Conservation (phyloP, 1,140 invertebrate genomes). For the Drosophila neocordata region DNA sequence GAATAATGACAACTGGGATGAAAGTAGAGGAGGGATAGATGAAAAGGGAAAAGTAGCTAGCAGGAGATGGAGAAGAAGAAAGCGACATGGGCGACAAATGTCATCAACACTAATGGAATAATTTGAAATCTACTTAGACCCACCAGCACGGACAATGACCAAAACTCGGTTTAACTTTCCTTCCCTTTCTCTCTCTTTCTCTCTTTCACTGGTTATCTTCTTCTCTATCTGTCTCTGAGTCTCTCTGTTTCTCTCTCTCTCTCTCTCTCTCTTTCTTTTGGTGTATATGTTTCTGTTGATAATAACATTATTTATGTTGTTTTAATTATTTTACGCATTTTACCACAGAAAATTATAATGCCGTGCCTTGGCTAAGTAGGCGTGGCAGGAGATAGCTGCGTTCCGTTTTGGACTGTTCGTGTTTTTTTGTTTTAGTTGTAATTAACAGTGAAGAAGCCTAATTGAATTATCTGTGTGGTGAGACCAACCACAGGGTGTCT, state of each 20-base stretch:
- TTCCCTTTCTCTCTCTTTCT: background rate
- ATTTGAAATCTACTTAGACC: conserved; percentile 79
- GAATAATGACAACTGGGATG: background rate
- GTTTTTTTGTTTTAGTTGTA: conserved; percentile 48
- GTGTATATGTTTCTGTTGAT: conserved; percentile 40
- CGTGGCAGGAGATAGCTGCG: conserved; percentile 34
- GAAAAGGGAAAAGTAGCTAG: background rate
- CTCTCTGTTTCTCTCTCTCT: conserved; percentile 5
- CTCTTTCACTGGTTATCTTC: background rate
- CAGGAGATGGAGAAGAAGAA: background rate
- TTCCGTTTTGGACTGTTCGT: conserved; percentile 20
- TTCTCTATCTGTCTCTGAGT: background rate
- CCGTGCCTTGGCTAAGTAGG: conserved; percentile 40
- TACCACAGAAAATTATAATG: conserved; percentile 45
- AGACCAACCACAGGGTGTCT: conserved; percentile 14
- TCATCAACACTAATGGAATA: conserved; percentile 79
- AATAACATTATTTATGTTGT: conserved; percentile 68
- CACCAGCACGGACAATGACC: conserved; percentile 47
- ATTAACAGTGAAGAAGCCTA: conserved; percentile 66
- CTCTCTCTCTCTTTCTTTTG: background rate
- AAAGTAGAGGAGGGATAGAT: background rate
- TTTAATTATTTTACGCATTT: conserved; percentile 78
- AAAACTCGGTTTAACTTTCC: conserved; percentile 16
- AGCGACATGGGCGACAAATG: conserved; percentile 51
- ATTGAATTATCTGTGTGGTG: conserved; percentile 62